Percentiles rank a stretch among this genome's conserved stretches.
These are phyloP conservation scores for Metopia argyrocephala DNA, from an alignment of 2,888 invertebrate genomes.

Conservation along the genomic window DNA sequence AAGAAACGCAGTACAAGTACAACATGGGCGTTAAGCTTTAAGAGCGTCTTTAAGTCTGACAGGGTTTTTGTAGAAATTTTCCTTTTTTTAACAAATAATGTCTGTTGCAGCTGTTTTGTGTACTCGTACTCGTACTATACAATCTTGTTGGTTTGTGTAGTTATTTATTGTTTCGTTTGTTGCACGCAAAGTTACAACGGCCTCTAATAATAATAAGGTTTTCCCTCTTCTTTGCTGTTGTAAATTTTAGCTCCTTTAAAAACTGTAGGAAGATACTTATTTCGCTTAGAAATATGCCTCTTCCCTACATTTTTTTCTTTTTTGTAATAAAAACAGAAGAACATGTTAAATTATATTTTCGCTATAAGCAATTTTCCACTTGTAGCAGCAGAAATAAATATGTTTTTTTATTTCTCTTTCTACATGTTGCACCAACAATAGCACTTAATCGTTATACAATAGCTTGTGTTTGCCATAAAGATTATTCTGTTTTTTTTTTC, in stretches of 20 bases:
- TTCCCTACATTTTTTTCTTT: neutral
- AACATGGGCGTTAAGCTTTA: slow-evolving; percentile 20
- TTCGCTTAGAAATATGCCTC: neutral
- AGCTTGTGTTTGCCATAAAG: neutral
- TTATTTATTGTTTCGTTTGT: neutral
- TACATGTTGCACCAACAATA: slow-evolving; percentile 1
- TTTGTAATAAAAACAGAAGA: slow-evolving; percentile 37
- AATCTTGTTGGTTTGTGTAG: neutral
- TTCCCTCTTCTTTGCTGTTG: neutral
- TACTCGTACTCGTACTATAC: too few relatives aligned
- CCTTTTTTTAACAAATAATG: neutral
- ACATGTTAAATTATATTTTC: slow-evolving; percentile 32
- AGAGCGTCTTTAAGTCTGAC: slow-evolving; percentile 49
- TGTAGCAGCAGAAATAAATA: slow-evolving; percentile 1
- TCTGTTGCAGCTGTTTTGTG: neutral
- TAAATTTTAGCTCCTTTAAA: neutral
- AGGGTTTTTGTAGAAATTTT: slow-evolving; percentile 22
- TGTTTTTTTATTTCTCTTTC: neutral
- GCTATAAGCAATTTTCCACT: slow-evolving; percentile 41
- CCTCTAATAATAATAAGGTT: neutral
- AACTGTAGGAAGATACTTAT: neutral
- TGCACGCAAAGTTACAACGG: slow-evolving; percentile 33
- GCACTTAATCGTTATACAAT: slow-evolving; percentile 13
- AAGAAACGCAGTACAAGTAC: too few relatives aligned
- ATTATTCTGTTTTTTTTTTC: too few relatives aligned